Base-by-base conservation (phyloP, 2,113 vertebrate species). In the Myanophis thanlyinensis region DNA sequence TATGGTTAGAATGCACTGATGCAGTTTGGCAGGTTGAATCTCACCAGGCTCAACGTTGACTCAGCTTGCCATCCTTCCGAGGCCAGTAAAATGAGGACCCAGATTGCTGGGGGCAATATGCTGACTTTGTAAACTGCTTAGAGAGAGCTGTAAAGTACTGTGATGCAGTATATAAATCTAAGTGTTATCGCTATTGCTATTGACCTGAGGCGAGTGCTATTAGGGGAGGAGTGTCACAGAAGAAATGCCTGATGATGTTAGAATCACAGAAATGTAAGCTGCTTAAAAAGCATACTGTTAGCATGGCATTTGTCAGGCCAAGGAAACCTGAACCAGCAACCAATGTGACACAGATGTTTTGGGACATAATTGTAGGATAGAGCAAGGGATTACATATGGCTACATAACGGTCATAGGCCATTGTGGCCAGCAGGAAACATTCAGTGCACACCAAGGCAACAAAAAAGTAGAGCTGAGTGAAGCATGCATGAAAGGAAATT, bases 371-470 rank as follows among this genome's bases (percentile, higher is more conserved):
- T 54, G 51, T 73, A 15, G 67, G 54, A 89, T 89, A 92, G 10
- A 84, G 87, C 40, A 92, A 47, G 13, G 87, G 87, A 52, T 11
- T 89, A 35, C 87, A 40, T 62, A 92, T 89, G n/a, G 91, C 91
- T 44, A 85, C 53, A 20, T 85, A 92, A 56, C 49, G 62, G 7
- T 92, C 87, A 54, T 85, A 89, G 23, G 91, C 97, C 97, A 97
- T 98, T 12, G 97, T 87, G 48, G 94, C 96, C 54, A 98, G 94
- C 44, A 97, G 88, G 11, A 95, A 97, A 48, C 96, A 95, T 53
- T 98, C 97, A 80, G 94, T 97, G 8, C 94, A 97, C 23, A 97
- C 97, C 91, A 97, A 98, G 30, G 80, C 11, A 86, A 98, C 97
- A 53, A 97, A 80, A 3, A 92, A 93, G 40, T 97, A 97, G 13